Percentiles rank a stretch among this genome's conserved stretches.
These are phyloP conservation scores for Acrocyrtus sp. DNA, from an alignment of 2,888 invertebrate genomes.

Conservation along the genomic window DNA sequence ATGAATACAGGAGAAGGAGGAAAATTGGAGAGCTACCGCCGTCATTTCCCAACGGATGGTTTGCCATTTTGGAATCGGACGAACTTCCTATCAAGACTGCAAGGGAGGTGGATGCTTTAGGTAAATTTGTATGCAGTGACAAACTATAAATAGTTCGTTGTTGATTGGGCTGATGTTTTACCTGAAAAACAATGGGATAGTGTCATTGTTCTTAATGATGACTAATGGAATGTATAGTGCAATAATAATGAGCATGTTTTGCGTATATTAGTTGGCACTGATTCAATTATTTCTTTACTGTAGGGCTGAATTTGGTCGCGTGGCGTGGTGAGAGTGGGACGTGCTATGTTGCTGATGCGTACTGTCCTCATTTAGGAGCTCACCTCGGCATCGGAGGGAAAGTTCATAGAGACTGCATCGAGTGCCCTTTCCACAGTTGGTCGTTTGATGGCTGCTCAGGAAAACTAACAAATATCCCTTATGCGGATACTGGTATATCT, in stretches of 20 bases:
- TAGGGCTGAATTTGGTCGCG: slow-evolving; percentile 78
- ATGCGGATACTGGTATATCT: slow-evolving; percentile 70
- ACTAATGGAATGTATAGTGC: too few relatives aligned
- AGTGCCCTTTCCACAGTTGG: slow-evolving; percentile 93
- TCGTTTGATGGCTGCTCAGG: slow-evolving; percentile 80
- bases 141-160: too few relatives aligned
- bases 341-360: slow-evolving; percentile 81
- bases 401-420: slow-evolving; percentile 77
- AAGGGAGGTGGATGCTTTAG: slow-evolving; percentile 74
- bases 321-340: slow-evolving; percentile 74
- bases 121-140: too few relatives aligned
- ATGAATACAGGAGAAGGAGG: slow-evolving; percentile 70
- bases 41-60: slow-evolving; percentile 92
- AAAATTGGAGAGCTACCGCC: slow-evolving; percentile 81
- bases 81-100: slow-evolving; percentile 72
- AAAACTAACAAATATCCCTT: slow-evolving; percentile 79
- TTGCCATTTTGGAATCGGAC: slow-evolving; percentile 77
- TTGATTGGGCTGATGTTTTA: too few relatives aligned
- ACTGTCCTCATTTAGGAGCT: slow-evolving; percentile 91
- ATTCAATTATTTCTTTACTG: slow-evolving; percentile 1
- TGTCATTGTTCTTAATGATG: not conserved
- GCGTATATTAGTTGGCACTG: too few relatives aligned
- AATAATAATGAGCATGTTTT: too few relatives aligned
- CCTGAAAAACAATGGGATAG: too few relatives aligned
- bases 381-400: slow-evolving; percentile 84